Evolutionary conservation across 35 echinoderm and acorn worm species (phyloP), one percentile per base, ranked within the genome.

Genomic region (Lytechinus pictus): DNA sequence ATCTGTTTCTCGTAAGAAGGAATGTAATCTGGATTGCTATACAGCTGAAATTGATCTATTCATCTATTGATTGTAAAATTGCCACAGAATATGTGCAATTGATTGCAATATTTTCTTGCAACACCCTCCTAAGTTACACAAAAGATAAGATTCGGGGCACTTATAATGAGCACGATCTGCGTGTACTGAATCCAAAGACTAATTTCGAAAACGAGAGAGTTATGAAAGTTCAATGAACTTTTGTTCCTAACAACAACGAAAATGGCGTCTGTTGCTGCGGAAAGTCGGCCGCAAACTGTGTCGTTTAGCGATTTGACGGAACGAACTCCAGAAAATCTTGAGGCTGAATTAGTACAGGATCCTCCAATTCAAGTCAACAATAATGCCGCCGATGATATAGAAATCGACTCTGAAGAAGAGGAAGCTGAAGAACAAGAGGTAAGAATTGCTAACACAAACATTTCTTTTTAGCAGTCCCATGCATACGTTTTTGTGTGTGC

Each of bases 221-320:
- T 88, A 27, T n/a, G 86, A 19, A 87, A 54, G 91, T 33, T 93
- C 92, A 93, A 93, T 19, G 92, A 93, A 93, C 92, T 93, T n/a
- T 93, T 28, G 55, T 57, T 93, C 54, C 92, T 57, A 44, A 54
- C 55, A 55, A 93, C 92, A 27, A 54, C 92, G 88, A 93, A 93
- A 56, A 93, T 93, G 92, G 92, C 52, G 92, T 93, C 92, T 55
- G 92, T 56, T 93, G 92, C 92, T 57, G 52, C n/a, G 53, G 92
- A 93, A 93, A 93, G 92, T 93, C 92, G 92, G 8, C 92, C 92
- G 10, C 53, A 54, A 93, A 93, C 92, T 57, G 92, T 93, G 92
- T 93, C 92, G 13, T 93, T 93, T 24, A 93, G 92, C 92, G 92
- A 93, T 54, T 27, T 93, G 5, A 93, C 92, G 12, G 92, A 93